Conservation (phyloP, 2,113 vertebrate species). For the Ceyx melanurus region DNA sequence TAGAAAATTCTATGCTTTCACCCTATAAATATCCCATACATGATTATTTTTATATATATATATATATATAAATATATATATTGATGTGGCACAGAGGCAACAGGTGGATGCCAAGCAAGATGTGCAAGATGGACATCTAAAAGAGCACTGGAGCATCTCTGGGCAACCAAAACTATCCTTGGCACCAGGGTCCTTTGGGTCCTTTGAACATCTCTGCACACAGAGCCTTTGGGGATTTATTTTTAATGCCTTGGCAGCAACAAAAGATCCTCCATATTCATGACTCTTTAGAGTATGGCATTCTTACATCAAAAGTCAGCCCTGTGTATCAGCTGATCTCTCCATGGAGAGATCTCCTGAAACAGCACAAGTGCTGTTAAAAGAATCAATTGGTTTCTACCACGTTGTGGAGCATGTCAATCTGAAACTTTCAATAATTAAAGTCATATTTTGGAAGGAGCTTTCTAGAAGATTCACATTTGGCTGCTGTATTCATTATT, state of each 20-base stretch:
- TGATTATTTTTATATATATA: too few species aligned
- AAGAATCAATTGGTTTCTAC: background rate
- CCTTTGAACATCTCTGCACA: background rate
- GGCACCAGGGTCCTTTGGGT: background rate
- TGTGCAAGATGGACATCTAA: background rate
- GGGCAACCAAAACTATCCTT: background rate
- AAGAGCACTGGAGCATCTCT: background rate
- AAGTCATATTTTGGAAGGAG: background rate
- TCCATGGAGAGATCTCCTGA: background rate
- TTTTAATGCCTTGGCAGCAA: conserved; percentile 6
- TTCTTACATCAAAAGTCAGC: background rate
- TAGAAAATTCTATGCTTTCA: background rate
- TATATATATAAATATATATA: too few species aligned
- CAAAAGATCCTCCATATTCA: conserved; percentile 13
- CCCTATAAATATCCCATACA: background rate
- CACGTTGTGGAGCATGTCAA: background rate
- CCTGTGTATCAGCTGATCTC: background rate
- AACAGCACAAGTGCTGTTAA: background rate
- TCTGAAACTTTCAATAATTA: background rate
- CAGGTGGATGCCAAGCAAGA: background rate
- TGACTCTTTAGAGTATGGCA: background rate
- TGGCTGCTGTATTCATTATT: background rate
- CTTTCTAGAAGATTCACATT: background rate
- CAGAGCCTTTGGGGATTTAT: background rate
- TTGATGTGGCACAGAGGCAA: background rate